phyloP scores from a whole-genome alignment of 2,797 vertebrate species.

The Xiphorhynchus erythropygius region DNA sequence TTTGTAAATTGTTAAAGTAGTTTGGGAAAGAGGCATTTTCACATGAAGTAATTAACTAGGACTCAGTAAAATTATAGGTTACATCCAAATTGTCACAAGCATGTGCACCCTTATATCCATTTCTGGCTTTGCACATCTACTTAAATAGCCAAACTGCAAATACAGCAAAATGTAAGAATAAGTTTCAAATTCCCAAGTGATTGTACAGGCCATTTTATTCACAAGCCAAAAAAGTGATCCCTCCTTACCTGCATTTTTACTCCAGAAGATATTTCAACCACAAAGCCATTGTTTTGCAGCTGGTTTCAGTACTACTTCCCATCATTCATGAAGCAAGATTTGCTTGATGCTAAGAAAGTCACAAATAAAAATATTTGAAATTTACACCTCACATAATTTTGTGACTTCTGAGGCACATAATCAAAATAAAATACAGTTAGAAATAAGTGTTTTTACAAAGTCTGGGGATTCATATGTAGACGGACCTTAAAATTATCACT shows the following conservation, averaged over 20 bases:
- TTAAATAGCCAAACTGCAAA: not conserved
- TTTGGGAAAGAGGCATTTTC: not conserved
- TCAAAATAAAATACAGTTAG: not conserved
- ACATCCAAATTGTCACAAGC: not conserved
- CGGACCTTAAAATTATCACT: not conserved
- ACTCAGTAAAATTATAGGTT: not conserved
- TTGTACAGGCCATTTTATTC: not conserved
- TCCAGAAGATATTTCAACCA: not conserved
- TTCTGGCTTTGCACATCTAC: not conserved
- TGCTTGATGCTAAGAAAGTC: not conserved
- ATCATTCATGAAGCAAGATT: not conserved
- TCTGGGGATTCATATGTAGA: not conserved
- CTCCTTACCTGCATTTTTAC: not conserved
- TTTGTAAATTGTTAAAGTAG: not conserved
- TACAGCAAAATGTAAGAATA: not conserved
- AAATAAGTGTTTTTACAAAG: not conserved
- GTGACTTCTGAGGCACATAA: not conserved
- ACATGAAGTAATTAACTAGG: not conserved
- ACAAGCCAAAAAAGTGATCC: not conserved
- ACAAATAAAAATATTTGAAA: not conserved
- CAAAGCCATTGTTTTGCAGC: not conserved
- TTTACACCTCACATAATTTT: not conserved
- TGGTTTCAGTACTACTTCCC: not conserved
- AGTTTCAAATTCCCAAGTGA: not conserved
- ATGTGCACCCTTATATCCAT: not conserved